Base-by-base conservation (phyloP, 2,888 invertebrate genomes). In the Sarcophaga subvicina region DNA sequence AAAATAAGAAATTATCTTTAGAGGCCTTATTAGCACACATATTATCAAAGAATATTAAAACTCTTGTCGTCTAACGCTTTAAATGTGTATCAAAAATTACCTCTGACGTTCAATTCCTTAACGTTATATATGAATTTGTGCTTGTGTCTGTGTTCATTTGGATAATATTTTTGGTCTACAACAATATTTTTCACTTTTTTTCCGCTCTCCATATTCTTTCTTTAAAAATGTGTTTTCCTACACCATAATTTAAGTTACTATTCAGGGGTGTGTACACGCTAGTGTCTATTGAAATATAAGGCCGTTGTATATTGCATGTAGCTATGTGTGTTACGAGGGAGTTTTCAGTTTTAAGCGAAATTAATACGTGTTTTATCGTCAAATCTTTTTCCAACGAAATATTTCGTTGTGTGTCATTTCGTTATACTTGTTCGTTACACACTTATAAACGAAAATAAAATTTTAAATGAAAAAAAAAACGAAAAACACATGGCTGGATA, bases 291-390 rank as follows among this genome's bases (percentile, higher is more conserved):
- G 64, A 67, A 45, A 62, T 37, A 81, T 76, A 63, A 54, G 49
- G 27, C 37, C 27, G 25, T n/a, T 62, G n/a, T 62, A 22, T 2
- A 20, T 62, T 22, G 22, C 22, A 22, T 1, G 17, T n/a, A 62
- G 0, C 0, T 62, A 71, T 77, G 79, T 84, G 75, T 67, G 76
- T 83, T 2, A 12, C 20, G 12, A n/a, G 17, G 79, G 85, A 87
- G 86, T 88, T 88, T 88, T 47, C 73, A 88, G 85, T 87, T 49
- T 76, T 22, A 78, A 60, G 80, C 88, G 89, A 91, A 91, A 92
- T 92, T 91, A 91, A 91, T 92, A 92, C 92, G 93, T 92, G 92
- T 91, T 91, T 91, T 92, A 92, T 92, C 93, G 90, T 88, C 85
- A 89, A 91, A 92, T 92, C 91, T 91, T 88, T 47, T 79, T 71